Evolutionary conservation across 2,113 vertebrate species (phyloP).

Genomic region (Holacanthus passer): DNA sequence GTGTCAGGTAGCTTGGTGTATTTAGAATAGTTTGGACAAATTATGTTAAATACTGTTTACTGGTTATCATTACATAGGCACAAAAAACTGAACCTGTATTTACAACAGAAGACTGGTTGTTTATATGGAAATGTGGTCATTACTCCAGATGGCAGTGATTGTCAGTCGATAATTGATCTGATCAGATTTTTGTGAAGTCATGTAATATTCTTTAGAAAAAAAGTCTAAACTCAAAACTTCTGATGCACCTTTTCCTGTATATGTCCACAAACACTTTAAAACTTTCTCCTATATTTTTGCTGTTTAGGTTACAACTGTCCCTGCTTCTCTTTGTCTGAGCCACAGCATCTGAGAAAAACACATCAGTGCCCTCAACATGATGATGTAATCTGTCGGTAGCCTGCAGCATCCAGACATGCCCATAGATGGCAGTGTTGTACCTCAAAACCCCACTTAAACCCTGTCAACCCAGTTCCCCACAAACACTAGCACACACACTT

Average conservation of each 20-base stretch:
- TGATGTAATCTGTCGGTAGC: constrained; percentile 80
- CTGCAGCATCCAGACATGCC: constrained; percentile 17
- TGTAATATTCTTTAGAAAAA: neutral
- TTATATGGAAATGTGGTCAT: neutral
- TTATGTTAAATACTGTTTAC: neutral
- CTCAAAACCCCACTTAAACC: constrained; percentile 40
- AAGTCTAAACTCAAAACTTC: neutral
- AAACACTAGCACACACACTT: constrained; percentile 64
- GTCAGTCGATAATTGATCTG: neutral
- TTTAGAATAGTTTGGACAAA: neutral
- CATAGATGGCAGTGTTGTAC: constrained; percentile 91
- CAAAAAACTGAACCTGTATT: neutral
- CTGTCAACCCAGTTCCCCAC: constrained; percentile 83
- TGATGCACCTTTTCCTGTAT: neutral
- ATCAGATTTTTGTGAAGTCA: neutral
- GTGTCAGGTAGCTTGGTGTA: neutral
- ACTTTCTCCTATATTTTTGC: neutral
- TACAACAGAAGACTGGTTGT: neutral
- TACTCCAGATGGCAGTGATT: neutral
- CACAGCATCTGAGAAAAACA: constrained; percentile 71
- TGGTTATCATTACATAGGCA: neutral
- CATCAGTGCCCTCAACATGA: constrained; percentile 69
- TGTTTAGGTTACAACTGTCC: neutral
- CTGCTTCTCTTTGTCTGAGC: constrained; percentile 82
- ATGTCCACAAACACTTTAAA: neutral